These are phyloP conservation scores for Ailuropoda melanoleuca DNA, from an alignment of 2,113 vertebrate species.

Conservation along the genomic window DNA sequence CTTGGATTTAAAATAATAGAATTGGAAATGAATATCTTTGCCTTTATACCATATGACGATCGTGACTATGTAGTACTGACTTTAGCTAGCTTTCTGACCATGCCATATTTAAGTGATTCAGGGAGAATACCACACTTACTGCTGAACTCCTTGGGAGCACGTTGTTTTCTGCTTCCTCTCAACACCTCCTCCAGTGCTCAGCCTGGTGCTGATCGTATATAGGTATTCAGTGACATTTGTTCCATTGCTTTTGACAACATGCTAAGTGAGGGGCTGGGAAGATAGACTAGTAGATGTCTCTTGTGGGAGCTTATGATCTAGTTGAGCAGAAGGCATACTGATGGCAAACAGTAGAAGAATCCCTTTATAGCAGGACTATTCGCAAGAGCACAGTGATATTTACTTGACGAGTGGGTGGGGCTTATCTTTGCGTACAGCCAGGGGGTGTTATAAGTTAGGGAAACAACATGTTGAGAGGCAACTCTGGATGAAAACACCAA, in stretches of 20 bases:
- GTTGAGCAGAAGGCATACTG: neutral
- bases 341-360: neutral
- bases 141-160: slow-evolving; percentile 12
- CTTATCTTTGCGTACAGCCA: neutral
- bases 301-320: neutral
- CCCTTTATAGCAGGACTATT: neutral
- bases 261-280: slow-evolving; percentile 20
- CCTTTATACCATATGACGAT: neutral
- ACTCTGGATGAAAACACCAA: neutral
- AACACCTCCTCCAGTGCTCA: slow-evolving; percentile 31
- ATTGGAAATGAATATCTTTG: slow-evolving; percentile 45
- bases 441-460: neutral
- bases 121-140: neutral
- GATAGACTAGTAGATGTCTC: slow-evolving; percentile 30
- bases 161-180: slow-evolving; percentile 43
- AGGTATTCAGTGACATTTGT: slow-evolving; percentile 35
- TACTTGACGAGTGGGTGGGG: neutral
- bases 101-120: slow-evolving; percentile 35
- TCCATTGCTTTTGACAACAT: neutral
- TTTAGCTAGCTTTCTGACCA: slow-evolving; percentile 23
- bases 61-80: neutral
- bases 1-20: slow-evolving; percentile 34
- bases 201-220: neutral
- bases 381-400: neutral
- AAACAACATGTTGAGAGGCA: neutral